Base-by-base conservation (phyloP, 2,888 invertebrate genomes). In the Caenorhabditis macrosperma region DNA sequence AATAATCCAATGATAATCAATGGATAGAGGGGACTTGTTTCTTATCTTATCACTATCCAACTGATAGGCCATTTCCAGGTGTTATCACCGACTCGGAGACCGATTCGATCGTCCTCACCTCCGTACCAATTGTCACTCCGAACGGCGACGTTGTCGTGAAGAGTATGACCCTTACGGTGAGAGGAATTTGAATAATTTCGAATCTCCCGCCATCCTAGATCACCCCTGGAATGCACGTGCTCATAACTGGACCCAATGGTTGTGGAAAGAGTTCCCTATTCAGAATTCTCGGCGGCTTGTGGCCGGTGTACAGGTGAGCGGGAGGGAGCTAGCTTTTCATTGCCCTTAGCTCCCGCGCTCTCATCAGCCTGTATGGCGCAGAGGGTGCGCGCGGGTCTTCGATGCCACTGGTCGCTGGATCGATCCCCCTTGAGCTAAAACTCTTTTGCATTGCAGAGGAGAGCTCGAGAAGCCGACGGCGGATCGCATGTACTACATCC, bases 201-300 rank as follows among this genome's bases (percentile, higher is more conserved):
- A n/a, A n/a, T n/a, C n/a, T n/a, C n/a, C n/a, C n/a, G n/a, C n/a
- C n/a, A n/a, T n/a, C n/a, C n/a, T n/a, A 92, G 92, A 92, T 96
- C 66, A 94, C 94, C 85, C 96, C 96, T 0, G 97, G 97, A 46
- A 95, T 95, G 92, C 98, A 98, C 92, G 96, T 98, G 0, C 92
- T 98, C n/a, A 96, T 98, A 0, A 97, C 97, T 91, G 98, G 98
- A 0, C 98, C 98, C 2, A 99, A 99, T 91, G 98, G 99, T 0
- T 96, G 97, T 91, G 98, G 98, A 57, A 99, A 99, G 92, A 96
- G 96, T 66, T 97, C 97, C 0, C 93, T 99, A 88, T 99, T 99
- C 93, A 93, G 98, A 72, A 95, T 97, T 89, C 93, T 99, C 15
- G 98, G 98, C 52, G 97, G 93, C 93, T 92, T 99, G 72, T 99